These are phyloP conservation scores for Caenorhabditis wallacei DNA, from an alignment of 2,888 invertebrate genomes.

Conservation along the genomic window DNA sequence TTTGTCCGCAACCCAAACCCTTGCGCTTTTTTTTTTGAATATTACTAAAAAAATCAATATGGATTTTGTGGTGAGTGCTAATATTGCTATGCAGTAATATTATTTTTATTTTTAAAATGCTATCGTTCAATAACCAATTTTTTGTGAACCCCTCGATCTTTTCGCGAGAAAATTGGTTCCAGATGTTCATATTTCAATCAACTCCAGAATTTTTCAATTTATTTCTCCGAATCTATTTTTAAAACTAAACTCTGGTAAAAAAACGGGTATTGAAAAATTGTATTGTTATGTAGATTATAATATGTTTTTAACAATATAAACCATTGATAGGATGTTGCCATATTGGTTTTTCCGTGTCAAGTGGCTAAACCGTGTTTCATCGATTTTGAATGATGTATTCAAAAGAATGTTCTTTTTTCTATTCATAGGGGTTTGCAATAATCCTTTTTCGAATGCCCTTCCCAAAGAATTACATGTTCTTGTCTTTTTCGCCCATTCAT, in stretches of 20 bases:
- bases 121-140: slow-evolving; percentile 2
- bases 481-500: slow-evolving; percentile 10
- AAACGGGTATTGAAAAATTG: not conserved
- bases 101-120: not conserved
- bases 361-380: not conserved
- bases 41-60: not conserved
- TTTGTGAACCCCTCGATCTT: not conserved
- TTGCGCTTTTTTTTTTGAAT: not conserved
- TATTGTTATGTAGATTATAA: slow-evolving; percentile 18
- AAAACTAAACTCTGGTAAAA: not conserved
- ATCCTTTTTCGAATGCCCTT: slow-evolving; percentile 26
- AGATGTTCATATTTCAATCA: slow-evolving; percentile 26
- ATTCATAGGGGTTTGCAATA: slow-evolving; percentile 23
- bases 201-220: slow-evolving; percentile 2
- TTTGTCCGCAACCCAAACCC: too few relatives aligned
- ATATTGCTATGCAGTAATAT: not conserved
- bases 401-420: slow-evolving; percentile 19
- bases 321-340: slow-evolving; percentile 9
- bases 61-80: slow-evolving; percentile 24
- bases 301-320: not conserved
- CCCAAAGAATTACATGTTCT: slow-evolving; percentile 36
- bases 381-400: not conserved
- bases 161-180: slow-evolving; percentile 14
- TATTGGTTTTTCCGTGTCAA: slow-evolving; percentile 10
- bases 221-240: not conserved